phyloP scores from a whole-genome alignment of 2,113 vertebrate genomes.

The Solenodon paradoxus region DNA sequence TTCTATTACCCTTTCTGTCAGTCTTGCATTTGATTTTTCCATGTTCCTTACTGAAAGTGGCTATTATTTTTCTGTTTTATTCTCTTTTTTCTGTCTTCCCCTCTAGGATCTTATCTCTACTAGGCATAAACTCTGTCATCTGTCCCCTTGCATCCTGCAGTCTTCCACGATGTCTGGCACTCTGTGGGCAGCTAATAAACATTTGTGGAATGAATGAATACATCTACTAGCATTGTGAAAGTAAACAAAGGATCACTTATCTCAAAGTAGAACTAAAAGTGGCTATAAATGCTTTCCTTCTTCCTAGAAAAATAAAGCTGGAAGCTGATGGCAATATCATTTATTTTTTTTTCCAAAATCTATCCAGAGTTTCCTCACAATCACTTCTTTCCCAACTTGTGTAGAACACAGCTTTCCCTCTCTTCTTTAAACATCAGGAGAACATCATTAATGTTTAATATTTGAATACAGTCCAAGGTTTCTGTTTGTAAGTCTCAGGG shows the following conservation, averaged over 20 bases:
- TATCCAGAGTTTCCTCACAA: constrained; percentile 6
- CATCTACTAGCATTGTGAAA: background rate
- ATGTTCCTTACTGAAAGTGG: background rate
- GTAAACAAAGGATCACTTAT: constrained; percentile 22
- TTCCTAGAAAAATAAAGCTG: constrained; percentile 47
- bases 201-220: background rate
- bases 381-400: constrained; percentile 5
- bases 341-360: background rate
- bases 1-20: background rate
- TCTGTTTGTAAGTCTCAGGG: constrained; percentile 62
- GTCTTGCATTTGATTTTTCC: background rate
- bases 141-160: background rate
- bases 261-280: background rate
- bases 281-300: constrained; percentile 2
- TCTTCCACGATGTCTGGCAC: background rate
- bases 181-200: background rate
- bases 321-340: constrained; percentile 12
- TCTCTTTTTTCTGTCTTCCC: background rate
- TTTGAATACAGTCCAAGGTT: constrained; percentile 48
- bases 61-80: background rate
- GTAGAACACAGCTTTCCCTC: background rate
- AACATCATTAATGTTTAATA: constrained; percentile 65
- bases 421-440: constrained; percentile 65
- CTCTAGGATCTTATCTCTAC: background rate
- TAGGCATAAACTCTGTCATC: background rate